phyloP scores from a whole-genome alignment of 2,888 invertebrate species.

The Leptopilina myrica region DNA sequence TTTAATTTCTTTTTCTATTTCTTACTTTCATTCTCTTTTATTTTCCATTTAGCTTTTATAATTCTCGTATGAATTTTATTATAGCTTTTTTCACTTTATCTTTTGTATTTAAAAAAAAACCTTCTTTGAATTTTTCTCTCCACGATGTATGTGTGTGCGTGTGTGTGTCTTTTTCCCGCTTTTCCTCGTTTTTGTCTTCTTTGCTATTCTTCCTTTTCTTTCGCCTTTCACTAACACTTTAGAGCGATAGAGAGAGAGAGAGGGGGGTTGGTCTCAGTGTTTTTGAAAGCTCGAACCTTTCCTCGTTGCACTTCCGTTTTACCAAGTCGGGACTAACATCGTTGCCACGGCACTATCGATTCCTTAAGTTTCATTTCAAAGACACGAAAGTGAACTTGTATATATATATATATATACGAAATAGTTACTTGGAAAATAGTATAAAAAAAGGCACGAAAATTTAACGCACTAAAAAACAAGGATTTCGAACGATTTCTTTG shows the following conservation, averaged over 20 bases:
- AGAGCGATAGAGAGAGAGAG: no score
- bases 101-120: no score
- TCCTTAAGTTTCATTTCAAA: conserved; percentile 41
- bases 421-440: not conserved
- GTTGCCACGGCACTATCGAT: conserved; percentile 74
- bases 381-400: conserved; percentile 34
- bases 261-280: not conserved
- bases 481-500: no score
- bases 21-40: no score
- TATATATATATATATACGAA: no score
- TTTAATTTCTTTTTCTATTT: no score
- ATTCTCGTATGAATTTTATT: no score
- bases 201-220: conserved; percentile 18
- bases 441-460: conserved; percentile 15
- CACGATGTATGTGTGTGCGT: no score
- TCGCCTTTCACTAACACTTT: no score
- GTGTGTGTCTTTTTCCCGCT: conserved; percentile 32
- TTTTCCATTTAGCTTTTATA: no score
- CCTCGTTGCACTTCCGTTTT: conserved; percentile 32
- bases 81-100: no score
- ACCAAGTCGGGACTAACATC: conserved; percentile 62
- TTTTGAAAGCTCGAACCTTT: conserved; percentile 39
- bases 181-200: conserved; percentile 13
- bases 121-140: no score
- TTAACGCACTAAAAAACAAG: not conserved